phyloP scores from a whole-genome alignment of 2,888 invertebrate species.

The Aspidiotus rigidus region DNA sequence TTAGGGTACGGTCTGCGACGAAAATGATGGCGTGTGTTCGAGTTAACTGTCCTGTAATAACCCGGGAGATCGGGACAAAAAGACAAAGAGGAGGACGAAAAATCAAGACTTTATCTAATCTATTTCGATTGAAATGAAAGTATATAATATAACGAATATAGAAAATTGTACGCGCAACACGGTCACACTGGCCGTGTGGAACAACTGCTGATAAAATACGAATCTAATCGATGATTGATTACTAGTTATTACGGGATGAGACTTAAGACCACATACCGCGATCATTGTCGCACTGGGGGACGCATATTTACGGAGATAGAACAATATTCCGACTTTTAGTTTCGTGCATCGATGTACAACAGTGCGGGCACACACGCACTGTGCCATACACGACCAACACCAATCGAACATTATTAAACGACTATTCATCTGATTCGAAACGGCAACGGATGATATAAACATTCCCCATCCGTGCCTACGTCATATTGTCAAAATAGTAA shows the following conservation, averaged over 20 bases:
- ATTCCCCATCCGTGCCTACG: too few relatives aligned
- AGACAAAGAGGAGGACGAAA: not conserved
- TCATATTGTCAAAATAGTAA: too few relatives aligned
- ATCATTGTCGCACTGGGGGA: conserved; percentile 19
- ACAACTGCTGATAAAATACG: conserved; percentile 31
- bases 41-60: too few relatives aligned
- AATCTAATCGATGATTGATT: conserved; percentile 32
- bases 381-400: not conserved
- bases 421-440: not conserved
- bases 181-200: too few relatives aligned
- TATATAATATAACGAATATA: not conserved
- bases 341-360: not conserved
- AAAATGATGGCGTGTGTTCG: not conserved
- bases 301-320: conserved; percentile 7
- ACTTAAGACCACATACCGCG: conserved; percentile 26
- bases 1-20: not conserved
- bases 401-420: not conserved
- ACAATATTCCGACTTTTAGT: conserved; percentile 11
- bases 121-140: conserved; percentile 5
- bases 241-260: conserved; percentile 27
- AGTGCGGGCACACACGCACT: not conserved
- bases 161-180: not conserved
- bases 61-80: not conserved
- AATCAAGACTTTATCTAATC: conserved; percentile 9
- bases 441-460: too few relatives aligned